These are phyloP conservation scores for Acleris literana DNA, from an alignment of 2,888 invertebrate genomes.

Conservation along the genomic window DNA sequence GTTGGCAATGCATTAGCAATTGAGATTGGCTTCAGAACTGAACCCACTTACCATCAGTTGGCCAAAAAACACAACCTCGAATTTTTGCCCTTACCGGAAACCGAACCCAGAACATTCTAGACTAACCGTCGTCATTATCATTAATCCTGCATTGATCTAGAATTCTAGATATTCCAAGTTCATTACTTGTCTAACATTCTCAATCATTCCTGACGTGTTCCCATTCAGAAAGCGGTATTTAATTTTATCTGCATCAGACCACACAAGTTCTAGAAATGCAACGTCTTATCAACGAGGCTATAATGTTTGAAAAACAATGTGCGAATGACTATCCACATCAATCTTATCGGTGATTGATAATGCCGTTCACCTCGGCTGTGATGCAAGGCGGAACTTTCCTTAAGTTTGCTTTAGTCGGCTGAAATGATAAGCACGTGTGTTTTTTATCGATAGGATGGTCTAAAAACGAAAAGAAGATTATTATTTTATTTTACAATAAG, in stretches of 20 bases:
- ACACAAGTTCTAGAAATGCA: background rate
- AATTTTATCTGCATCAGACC: background rate
- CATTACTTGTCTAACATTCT: background rate
- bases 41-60: too few species aligned
- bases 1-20: too few species aligned
- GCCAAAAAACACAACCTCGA: too few species aligned
- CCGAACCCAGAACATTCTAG: too few species aligned
- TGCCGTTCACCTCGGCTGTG: slow-evolving; percentile 8
- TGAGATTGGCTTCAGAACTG: too few species aligned
- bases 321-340: slow-evolving; percentile 4
- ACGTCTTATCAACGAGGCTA: slow-evolving; percentile 2
- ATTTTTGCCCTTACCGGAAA: too few species aligned
- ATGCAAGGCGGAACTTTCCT: slow-evolving; percentile 17
- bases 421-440: background rate
- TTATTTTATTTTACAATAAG: too few species aligned
- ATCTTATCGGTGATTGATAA: slow-evolving; percentile 9
- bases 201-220: background rate
- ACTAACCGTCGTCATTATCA: too few species aligned
- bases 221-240: background rate
- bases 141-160: too few species aligned
- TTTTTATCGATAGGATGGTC: background rate
- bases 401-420: background rate
- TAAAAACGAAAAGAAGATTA: background rate
- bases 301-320: slow-evolving; percentile 11
- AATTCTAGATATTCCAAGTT: too few species aligned